Evolutionary conservation across 1,140 invertebrate species (phyloP).

Genomic region (Drosophila auraria): DNA sequence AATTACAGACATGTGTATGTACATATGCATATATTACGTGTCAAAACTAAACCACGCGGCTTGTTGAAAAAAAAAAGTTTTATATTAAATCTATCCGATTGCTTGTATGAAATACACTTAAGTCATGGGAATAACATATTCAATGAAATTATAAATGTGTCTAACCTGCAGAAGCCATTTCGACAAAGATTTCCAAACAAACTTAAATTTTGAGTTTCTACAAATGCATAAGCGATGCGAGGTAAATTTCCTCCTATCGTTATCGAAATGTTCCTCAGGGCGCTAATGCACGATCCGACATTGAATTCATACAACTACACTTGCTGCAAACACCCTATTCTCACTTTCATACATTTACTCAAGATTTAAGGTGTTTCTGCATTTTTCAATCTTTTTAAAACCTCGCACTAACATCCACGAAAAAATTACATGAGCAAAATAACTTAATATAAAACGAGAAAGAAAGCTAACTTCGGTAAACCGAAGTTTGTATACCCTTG

Average conservation of each 20-base stretch:
- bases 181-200: constrained; percentile 66
- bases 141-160: neutral
- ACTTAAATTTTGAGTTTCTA: constrained; percentile 71
- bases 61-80: neutral
- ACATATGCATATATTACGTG: constrained; percentile 60
- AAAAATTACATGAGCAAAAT: too few relatives aligned
- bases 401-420: too few relatives aligned
- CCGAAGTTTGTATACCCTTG: too few relatives aligned
- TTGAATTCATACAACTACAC: neutral
- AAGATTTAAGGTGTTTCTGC: too few relatives aligned
- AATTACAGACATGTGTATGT: constrained; percentile 6
- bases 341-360: neutral
- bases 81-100: neutral
- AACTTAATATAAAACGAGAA: too few relatives aligned
- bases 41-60: constrained; percentile 64
- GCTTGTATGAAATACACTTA: neutral
- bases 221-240: constrained; percentile 44
- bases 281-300: neutral
- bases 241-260: constrained; percentile 40
- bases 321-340: neutral
- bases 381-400: too few relatives aligned
- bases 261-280: constrained; percentile 25
- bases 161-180: constrained; percentile 76
- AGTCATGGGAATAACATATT: neutral
- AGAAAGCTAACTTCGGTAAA: too few relatives aligned